Evolutionary conservation across 2,113 vertebrate genomes (phyloP).

Genomic region (Coptodon bakossiorum): DNA sequence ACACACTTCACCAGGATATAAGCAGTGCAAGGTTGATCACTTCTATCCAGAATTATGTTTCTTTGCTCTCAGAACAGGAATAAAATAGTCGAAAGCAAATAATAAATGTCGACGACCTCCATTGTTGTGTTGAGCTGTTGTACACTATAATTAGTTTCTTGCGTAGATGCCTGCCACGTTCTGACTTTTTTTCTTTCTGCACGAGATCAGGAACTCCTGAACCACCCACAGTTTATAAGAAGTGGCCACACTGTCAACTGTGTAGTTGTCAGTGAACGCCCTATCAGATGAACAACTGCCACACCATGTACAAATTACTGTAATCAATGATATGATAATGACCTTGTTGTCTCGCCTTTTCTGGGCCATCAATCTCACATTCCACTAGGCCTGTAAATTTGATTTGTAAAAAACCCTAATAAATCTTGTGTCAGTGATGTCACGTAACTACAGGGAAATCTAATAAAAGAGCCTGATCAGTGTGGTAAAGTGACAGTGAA

Average conservation of each 20-base stretch:
- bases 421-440: constrained; percentile 3
- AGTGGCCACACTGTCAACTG: constrained; percentile 11
- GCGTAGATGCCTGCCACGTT: not conserved
- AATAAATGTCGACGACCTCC: not conserved
- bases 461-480: not conserved
- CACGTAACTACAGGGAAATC: constrained; percentile 14
- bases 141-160: constrained; percentile 7
- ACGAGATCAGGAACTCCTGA: constrained; percentile 14
- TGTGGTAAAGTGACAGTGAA: not conserved
- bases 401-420: constrained; percentile 36
- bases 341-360: constrained; percentile 4
- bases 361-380: constrained; percentile 19
- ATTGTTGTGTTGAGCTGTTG: not conserved
- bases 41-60: not conserved
- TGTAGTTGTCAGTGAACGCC: constrained; percentile 28
- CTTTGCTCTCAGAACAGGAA: not conserved
- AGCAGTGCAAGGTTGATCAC: not conserved
- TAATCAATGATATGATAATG: constrained; percentile 40
- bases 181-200: not conserved
- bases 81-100: not conserved
- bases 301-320: constrained; percentile 16
- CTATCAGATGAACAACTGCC: not conserved
- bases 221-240: constrained; percentile 38
- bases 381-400: constrained; percentile 7
- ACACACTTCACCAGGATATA: not conserved